Evolutionary conservation across 2,113 vertebrate genomes (phyloP), one percentile per base, ranked within the genome.

Genomic region (Elephantulus edwardii): DNA sequence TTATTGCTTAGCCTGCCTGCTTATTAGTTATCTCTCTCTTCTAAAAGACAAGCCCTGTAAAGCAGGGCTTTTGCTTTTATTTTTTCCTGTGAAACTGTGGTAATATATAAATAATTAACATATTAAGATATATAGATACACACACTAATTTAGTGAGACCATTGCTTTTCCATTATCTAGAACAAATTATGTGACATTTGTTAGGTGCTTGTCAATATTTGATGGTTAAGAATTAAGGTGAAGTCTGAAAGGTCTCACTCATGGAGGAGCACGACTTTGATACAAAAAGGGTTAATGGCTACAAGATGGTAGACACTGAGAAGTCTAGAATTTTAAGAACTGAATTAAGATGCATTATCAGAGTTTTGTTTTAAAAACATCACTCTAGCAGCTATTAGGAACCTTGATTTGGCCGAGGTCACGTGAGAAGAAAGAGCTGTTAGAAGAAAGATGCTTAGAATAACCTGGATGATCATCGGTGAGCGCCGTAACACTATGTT

Each of bases 351-450:
- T 83, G 19, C 19, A 58, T 8, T 71, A 80, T 50, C 68, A 83
- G 50, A 30, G 4, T 82, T 89, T 89, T 89, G 74, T 40, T 86
- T 88, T 46, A 86, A 79, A 93, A 93, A 38, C 62, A 26, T 75
- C 3, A n/a, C 83, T 86, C 80, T 70, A 38, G 56, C 24, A 84
- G 71, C 46, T 91, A 30, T 84, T 89, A 89, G 38, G 50, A 75
- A 66, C 85, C 66, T 80, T 64, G 79, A 52, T 91, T 75, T 78
- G 42, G 12, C 56, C 78, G 77, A 91, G 58, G 30, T 38, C 70
- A 88, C 80, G 6, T 82, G 88, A 62, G n/a, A 79, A 60, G 72
- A 86, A 86, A 71, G 35, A 88, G 42, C 26, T 75, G 30, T 86
- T 72, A 42, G 90, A 87, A 88, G 44, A n/a, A 70, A 80, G 6